These are phyloP conservation scores for Chiloscyllium plagiosum DNA, from an alignment of 2,113 vertebrate genomes.

Conservation along the genomic window DNA sequence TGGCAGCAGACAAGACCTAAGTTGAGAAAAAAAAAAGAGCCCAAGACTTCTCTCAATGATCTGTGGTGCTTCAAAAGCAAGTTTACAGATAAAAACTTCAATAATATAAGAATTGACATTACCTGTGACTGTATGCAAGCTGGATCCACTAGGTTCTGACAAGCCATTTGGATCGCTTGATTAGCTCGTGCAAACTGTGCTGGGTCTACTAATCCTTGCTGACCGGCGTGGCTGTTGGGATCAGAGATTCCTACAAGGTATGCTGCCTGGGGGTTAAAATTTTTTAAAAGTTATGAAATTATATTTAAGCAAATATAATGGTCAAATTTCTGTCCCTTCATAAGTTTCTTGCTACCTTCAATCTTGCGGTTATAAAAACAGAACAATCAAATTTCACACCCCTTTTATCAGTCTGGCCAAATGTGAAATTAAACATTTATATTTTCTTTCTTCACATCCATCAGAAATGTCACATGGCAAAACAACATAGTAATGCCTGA, in stretches of 20 bases:
- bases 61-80: background rate
- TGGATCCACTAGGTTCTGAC: conserved; percentile 90
- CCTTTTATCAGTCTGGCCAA: background rate
- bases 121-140: conserved; percentile 95
- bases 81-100: background rate
- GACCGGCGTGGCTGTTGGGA: conserved; percentile 85
- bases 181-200: conserved; percentile 93
- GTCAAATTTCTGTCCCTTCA: background rate
- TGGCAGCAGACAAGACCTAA: conserved; percentile 92
- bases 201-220: conserved; percentile 90
- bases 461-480: background rate
- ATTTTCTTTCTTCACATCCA: background rate
- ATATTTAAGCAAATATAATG: background rate
- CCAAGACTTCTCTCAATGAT: background rate
- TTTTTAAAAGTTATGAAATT: background rate
- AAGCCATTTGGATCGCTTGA: conserved; percentile 97
- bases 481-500: background rate
- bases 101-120: conserved; percentile 11
- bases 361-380: background rate
- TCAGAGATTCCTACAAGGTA: conserved; percentile 90
- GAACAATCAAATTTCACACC: background rate
- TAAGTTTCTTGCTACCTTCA: background rate
- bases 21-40: background rate
- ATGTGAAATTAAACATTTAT: background rate
- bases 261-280: conserved; percentile 65